Base-by-base conservation (phyloP, 2,113 vertebrate species). In the Larimichthys polyactis region DNA sequence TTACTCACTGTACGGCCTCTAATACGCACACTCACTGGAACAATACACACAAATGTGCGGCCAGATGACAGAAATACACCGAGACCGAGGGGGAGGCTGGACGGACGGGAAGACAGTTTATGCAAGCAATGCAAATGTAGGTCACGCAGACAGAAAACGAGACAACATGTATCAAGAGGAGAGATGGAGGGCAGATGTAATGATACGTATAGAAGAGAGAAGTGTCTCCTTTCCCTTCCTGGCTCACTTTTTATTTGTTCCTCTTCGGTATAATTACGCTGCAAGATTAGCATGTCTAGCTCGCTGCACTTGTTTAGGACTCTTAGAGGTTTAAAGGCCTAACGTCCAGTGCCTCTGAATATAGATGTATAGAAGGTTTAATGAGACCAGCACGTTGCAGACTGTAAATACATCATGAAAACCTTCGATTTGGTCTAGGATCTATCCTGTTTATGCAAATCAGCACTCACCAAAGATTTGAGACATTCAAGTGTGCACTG, bases 51-150 rank as follows among this genome's bases (percentile, higher is more conserved):
- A 44, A 59, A 64, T 60, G 48, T 58, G 40, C 19, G 16, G 65
- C 65, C n/a, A 32, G 43, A 22, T 11, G 70, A 54, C 46, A 29
- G 69, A 20, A 6, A 46, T 19, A 32, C 24, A 52, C n/a, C 49
- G 19, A 19, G 22, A 27, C 9, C 16, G 43, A 5, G n/a, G 32
- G 32, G 29, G 36, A 7, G 48, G 67, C 72, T 19, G 58, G 55
- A 59, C 67, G 11, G 49, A 65, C 57, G 66, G 51, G 55, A 77
- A 63, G 29, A 57, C 44, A 36, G 65, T 72, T 84, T 76, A 85
- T 82, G 78, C 40, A 85, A 83, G 57, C 44, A 43, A n/a, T 27
- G 43, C 14, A 62, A 79, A 90, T 87, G 80, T 87, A 81, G 82
- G 82, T 83, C 86, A 86, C 40, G 40, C 44, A 52, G 46, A 6